Conservation (phyloP, 92 coral and sea anemone species). For the Palythoa caribaeorum region DNA sequence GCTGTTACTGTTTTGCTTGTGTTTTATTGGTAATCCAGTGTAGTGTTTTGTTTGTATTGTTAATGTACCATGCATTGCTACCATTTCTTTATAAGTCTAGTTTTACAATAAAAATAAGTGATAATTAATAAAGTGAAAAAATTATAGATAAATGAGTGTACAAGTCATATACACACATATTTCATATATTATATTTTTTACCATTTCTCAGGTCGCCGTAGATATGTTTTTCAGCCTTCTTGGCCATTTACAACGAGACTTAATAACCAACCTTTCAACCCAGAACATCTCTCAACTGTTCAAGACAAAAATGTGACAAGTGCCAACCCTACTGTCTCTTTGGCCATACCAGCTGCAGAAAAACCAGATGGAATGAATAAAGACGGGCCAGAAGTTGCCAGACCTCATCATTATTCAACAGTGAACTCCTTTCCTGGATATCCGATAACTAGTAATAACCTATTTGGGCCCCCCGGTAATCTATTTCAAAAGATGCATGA, state of each 20-base stretch:
- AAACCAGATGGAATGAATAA: neutral
- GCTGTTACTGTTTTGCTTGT: no score
- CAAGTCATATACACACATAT: no score
- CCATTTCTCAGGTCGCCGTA: neutral
- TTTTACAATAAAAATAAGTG: no score
- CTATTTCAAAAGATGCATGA: neutral
- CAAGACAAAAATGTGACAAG: neutral
- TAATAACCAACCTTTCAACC: neutral
- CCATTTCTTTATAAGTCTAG: no score
- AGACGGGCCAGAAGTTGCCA: neutral
- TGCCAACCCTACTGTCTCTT: neutral
- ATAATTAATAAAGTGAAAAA: no score
- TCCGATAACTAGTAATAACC: slow-evolving; percentile 7
- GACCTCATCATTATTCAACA: neutral
- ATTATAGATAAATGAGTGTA: no score
- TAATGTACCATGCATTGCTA: no score
- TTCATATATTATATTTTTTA: neutral
- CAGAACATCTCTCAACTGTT: neutral
- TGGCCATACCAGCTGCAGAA: neutral
- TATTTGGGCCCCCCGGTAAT: neutral
- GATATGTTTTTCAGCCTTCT: neutral
- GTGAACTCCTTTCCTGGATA: slow-evolving; percentile 4
- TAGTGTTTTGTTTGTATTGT: no score
- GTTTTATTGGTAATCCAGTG: no score
- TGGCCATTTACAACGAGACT: neutral